These are phyloP conservation scores for Epinephelus malabaricus DNA, from an alignment of 2,797 vertebrate species.

Conservation along the genomic window DNA sequence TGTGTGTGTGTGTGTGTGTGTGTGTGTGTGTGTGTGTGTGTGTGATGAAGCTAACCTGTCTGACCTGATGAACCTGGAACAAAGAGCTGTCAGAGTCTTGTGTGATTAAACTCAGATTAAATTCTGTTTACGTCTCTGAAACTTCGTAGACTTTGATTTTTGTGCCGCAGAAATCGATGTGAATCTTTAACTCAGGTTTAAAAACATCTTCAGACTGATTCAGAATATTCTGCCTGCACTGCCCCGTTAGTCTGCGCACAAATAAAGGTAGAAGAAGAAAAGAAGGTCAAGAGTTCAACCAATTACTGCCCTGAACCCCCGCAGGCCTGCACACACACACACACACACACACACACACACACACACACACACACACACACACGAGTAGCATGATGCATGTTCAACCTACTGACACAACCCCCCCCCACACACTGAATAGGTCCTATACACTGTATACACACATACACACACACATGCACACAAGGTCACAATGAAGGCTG, in stretches of 20 bases:
- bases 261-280: conserved; percentile 7
- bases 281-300: conserved; percentile 31
- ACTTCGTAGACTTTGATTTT: not conserved
- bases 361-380: not conserved
- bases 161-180: not conserved
- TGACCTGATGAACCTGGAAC: not conserved
- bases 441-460: not conserved
- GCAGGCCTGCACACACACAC: not conserved
- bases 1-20: conserved; percentile 4
- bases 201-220: not conserved
- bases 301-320: conserved; percentile 6
- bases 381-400: not conserved
- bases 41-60: not conserved
- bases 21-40: not conserved
- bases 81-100: not conserved
- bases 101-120: not conserved
- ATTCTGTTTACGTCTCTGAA: not conserved
- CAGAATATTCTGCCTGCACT: not conserved
- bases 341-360: no score
- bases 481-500: not conserved
- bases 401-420: not conserved
- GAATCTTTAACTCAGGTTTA: not conserved
- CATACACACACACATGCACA: not conserved
- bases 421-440: not conserved
- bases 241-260: not conserved